phyloP scores from a whole-genome alignment of 1,140 invertebrate genomes.

The Plodia interpunctella region DNA sequence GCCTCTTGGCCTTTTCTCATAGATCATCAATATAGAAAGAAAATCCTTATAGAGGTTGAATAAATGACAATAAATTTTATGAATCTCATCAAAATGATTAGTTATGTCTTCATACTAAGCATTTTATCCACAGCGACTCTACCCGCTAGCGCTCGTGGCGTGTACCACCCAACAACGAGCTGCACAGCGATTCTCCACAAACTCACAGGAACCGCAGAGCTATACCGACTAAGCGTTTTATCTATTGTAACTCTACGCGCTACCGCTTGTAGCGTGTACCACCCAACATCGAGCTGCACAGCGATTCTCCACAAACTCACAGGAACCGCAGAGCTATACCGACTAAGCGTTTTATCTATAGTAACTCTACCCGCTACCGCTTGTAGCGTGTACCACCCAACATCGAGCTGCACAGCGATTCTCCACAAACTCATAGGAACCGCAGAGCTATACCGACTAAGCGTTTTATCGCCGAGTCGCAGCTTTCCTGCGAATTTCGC shows the following conservation, averaged over 20 bases:
- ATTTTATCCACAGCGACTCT: too few species aligned
- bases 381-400: slow-evolving; percentile 19
- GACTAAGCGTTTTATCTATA: slow-evolving; percentile 53
- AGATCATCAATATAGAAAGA: too few species aligned
- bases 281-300: slow-evolving; percentile 25
- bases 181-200: slow-evolving; percentile 42
- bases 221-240: slow-evolving; percentile 43
- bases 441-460: slow-evolving; percentile 50
- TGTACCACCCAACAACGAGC: slow-evolving; percentile 22
- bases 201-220: slow-evolving; percentile 35
- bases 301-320: slow-evolving; percentile 42
- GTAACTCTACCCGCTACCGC: background rate
- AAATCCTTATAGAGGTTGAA: too few species aligned
- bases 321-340: slow-evolving; percentile 27
- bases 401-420: slow-evolving; percentile 32
- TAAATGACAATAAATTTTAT: too few species aligned
- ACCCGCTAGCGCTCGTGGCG: slow-evolving; percentile 5
- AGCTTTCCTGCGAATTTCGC: slow-evolving; percentile 35
- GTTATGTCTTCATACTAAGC: too few species aligned
- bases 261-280: slow-evolving; percentile 17
- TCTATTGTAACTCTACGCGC: too few species aligned
- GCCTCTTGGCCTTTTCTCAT: too few species aligned
- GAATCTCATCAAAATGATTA: too few species aligned
- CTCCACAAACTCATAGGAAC: slow-evolving; percentile 44
- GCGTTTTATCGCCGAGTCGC: slow-evolving; percentile 61